Conservation (phyloP, 2,888 invertebrate species). For the Drosophila nr. fundita region DNA sequence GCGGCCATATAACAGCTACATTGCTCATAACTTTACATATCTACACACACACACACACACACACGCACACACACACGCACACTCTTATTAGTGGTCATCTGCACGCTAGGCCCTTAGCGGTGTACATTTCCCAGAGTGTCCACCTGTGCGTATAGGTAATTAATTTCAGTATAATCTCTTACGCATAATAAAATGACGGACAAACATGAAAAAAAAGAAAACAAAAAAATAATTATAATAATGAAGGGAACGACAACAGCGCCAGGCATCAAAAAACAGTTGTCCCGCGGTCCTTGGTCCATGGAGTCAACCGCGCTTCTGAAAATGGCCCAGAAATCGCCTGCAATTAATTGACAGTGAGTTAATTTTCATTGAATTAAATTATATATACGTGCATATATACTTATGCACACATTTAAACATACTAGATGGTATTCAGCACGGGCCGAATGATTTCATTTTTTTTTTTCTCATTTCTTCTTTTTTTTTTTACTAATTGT, state of each 20-base stretch:
- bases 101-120: conserved; percentile 28
- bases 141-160: conserved; percentile 78
- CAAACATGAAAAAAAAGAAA: conserved; percentile 24
- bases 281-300: not conserved
- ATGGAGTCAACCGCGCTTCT: not conserved
- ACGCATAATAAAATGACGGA: conserved; percentile 73
- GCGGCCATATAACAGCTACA: conserved; percentile 17
- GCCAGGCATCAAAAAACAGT: conserved; percentile 49
- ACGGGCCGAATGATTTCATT: not conserved
- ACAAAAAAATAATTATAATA: not conserved
- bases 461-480: not conserved
- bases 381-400: conserved; percentile 34
- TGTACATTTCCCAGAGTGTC: conserved; percentile 36
- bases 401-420: not conserved
- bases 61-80: conserved; percentile 18
- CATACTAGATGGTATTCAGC: not conserved
- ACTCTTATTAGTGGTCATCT: conserved; percentile 63
- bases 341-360: conserved; percentile 71
- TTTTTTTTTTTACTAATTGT: not conserved
- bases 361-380: conserved; percentile 65
- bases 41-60: conserved; percentile 5
- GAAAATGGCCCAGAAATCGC: conserved; percentile 38
- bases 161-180: conserved; percentile 78
- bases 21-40: conserved; percentile 30
- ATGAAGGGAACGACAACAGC: conserved; percentile 11